Conservation (phyloP, 2,888 invertebrate species). For the Cremastinae sp. region DNA sequence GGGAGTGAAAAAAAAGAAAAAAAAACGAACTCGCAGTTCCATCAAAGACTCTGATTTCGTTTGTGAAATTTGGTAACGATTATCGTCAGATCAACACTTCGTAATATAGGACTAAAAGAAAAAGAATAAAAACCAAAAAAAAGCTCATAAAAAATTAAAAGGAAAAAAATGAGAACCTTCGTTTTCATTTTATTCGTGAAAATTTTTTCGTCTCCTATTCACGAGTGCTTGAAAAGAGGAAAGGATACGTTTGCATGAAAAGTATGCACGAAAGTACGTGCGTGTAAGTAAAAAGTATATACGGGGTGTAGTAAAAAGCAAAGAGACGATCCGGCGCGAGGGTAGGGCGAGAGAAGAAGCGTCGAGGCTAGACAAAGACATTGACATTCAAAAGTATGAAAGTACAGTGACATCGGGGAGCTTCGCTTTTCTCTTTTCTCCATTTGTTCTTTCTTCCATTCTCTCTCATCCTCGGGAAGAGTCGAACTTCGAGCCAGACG, state of each 20-base stretch:
- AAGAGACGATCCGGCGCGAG: too few species aligned
- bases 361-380: constrained; percentile 72
- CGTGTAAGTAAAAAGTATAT: constrained; percentile 14
- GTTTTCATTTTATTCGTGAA: too few species aligned
- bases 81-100: too few species aligned
- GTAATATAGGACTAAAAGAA: too few species aligned
- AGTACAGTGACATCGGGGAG: constrained; percentile 40
- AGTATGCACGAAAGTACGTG: background rate
- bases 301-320: too few species aligned
- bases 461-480: constrained; percentile 60
- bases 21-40: constrained; percentile 41
- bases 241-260: too few species aligned
- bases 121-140: background rate
- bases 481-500: constrained; percentile 69
- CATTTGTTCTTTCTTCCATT: constrained; percentile 31
- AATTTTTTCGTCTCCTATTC: too few species aligned
- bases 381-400: constrained; percentile 77
- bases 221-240: too few species aligned
- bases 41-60: constrained; percentile 58
- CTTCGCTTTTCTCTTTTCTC: constrained; percentile 5
- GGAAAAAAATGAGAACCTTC: too few species aligned
- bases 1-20: constrained; percentile 22
- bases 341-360: constrained; percentile 34
- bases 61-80: background rate
- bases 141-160: too few species aligned